Evolutionary conservation across 2,113 vertebrate genomes (phyloP).

Genomic region (Cyanoramphus novaezelandiae): DNA sequence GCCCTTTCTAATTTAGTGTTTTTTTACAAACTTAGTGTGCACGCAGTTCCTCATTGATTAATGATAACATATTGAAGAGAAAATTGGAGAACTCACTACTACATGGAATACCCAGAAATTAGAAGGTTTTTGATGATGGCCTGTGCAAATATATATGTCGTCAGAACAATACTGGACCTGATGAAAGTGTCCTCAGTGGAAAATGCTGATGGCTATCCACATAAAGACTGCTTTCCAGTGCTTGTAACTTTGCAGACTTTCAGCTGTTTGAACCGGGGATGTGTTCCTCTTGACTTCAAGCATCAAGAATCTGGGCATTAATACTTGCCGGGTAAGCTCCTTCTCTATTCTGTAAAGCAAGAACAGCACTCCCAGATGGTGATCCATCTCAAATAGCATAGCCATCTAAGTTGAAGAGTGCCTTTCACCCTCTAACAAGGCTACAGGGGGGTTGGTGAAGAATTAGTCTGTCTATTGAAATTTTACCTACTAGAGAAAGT

Average conservation of each 20-base stretch:
- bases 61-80: neutral
- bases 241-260: neutral
- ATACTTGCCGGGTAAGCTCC: neutral
- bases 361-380: neutral
- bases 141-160: neutral
- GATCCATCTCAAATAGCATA: neutral
- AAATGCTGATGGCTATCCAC: neutral
- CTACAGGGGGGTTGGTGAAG: neutral
- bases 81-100: neutral
- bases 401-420: neutral
- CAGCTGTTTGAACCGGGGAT: neutral
- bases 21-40: neutral
- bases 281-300: neutral
- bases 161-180: neutral
- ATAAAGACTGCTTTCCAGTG: neutral
- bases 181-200: neutral
- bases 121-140: neutral
- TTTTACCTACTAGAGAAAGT: neutral
- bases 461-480: neutral
- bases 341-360: neutral
- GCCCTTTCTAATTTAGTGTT: neutral
- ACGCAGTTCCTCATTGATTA: neutral
- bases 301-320: neutral
- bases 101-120: neutral
- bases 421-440: neutral